Conservation (phyloP, 2,797 vertebrate genomes). For the Lithobates pipiens region DNA sequence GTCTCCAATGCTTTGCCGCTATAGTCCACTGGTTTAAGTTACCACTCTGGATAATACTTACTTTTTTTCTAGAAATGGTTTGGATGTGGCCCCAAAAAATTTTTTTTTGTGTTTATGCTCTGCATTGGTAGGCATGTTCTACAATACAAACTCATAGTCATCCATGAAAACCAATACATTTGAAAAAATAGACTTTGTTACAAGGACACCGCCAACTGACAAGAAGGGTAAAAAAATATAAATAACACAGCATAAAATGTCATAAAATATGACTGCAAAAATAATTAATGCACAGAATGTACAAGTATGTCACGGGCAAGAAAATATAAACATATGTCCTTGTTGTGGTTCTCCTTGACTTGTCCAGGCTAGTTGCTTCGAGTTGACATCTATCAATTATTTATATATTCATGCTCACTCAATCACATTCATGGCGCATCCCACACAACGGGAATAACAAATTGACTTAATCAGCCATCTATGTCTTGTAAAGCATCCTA, state of each 20-base stretch:
- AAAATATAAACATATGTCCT: neutral
- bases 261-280: neutral
- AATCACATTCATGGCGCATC: neutral
- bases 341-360: neutral
- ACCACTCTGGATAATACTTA: too few relatives aligned
- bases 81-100: too few relatives aligned
- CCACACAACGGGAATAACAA: neutral
- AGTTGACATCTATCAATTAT: neutral
- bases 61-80: too few relatives aligned
- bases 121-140: too few relatives aligned
- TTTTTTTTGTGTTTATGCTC: too few relatives aligned
- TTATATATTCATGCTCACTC: neutral
- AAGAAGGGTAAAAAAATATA: too few relatives aligned
- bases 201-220: neutral
- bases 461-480: neutral
- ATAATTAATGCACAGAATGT: neutral
- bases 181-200: neutral
- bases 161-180: neutral
- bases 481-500: neutral
- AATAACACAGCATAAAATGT: neutral
- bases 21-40: too few relatives aligned
- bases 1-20: too few relatives aligned
- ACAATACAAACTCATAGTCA: too few relatives aligned
- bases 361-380: neutral
- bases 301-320: neutral